A percentile compares a stretch with the other conserved stretches of the same genome.
Conservation (phyloP, 1,140 invertebrate genomes). For the Eupristina koningsbergeri region DNA sequence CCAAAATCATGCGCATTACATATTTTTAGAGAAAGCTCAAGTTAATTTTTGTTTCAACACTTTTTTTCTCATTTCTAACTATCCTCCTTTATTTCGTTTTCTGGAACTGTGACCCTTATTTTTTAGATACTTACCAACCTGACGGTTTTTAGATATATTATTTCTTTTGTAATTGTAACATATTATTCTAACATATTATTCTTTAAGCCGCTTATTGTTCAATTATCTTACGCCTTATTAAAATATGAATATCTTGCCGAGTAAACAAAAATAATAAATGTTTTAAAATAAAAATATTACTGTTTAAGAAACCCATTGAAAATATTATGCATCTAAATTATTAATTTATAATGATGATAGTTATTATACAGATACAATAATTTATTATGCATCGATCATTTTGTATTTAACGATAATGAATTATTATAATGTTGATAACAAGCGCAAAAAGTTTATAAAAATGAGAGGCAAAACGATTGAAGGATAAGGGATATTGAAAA, state of each 20-base stretch:
- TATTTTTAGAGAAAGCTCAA: conserved; percentile 52
- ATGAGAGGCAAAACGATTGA: too few species aligned
- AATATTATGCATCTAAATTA: too few species aligned
- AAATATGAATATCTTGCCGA: conserved; percentile 8
- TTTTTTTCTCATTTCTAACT: conserved; percentile 25
- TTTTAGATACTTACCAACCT: neutral
- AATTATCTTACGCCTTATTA: conserved; percentile 3
- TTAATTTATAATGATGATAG: too few species aligned
- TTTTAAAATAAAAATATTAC: neutral
- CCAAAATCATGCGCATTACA: conserved; percentile 52
- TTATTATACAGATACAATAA: too few species aligned
- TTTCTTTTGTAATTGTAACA: neutral
- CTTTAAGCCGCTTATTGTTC: neutral
- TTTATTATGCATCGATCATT: too few species aligned
- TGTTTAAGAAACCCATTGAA: too few species aligned
- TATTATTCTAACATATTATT: neutral
- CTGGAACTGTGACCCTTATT: neutral
- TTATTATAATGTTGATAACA: too few species aligned
- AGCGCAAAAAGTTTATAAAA: too few species aligned
- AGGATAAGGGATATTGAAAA: too few species aligned
- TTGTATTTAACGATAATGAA: too few species aligned
- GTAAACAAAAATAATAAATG: conserved; percentile 8
- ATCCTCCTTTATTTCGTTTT: neutral
- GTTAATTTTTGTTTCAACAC: conserved; percentile 60
- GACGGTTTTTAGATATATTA: neutral